phyloP scores from a whole-genome alignment of 2,797 vertebrate genomes.

The Pangasius mekongensis region DNA sequence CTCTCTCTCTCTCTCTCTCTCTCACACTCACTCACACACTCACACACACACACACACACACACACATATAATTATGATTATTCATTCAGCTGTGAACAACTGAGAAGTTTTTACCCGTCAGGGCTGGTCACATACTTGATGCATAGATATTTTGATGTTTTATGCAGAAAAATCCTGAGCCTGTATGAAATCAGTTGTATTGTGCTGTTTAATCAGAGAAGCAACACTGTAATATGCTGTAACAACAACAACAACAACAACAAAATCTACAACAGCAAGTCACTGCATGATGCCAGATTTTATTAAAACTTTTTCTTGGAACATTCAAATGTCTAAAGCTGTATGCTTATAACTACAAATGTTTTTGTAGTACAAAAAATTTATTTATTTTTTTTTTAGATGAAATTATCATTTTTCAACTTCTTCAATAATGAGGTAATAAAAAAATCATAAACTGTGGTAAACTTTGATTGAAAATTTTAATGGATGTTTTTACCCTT shows the following conservation, averaged over 20 bases:
- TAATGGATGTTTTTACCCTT: neutral
- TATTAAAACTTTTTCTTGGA: neutral
- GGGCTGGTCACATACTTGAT: neutral
- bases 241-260: neutral
- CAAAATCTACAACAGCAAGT: neutral
- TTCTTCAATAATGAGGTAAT: neutral
- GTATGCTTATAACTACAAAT: neutral
- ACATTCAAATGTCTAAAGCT: neutral
- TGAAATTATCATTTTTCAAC: neutral
- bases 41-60: neutral
- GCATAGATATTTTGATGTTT: neutral
- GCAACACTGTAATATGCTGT: neutral
- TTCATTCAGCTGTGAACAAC: neutral
- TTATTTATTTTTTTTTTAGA: neutral
- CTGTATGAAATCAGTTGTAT: neutral
- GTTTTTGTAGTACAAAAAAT: neutral
- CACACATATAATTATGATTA: neutral
- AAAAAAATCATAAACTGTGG: neutral
- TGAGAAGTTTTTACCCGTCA: neutral
- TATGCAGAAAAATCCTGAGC: neutral
- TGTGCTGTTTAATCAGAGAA: neutral
- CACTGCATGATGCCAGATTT: neutral
- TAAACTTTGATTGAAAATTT: neutral
- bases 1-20: neutral
- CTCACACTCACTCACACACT: neutral